Evolutionary conservation across 2,797 vertebrate genomes (phyloP), one percentile per base, ranked within the genome.

Genomic region (Acrossocheilus fasciatus): DNA sequence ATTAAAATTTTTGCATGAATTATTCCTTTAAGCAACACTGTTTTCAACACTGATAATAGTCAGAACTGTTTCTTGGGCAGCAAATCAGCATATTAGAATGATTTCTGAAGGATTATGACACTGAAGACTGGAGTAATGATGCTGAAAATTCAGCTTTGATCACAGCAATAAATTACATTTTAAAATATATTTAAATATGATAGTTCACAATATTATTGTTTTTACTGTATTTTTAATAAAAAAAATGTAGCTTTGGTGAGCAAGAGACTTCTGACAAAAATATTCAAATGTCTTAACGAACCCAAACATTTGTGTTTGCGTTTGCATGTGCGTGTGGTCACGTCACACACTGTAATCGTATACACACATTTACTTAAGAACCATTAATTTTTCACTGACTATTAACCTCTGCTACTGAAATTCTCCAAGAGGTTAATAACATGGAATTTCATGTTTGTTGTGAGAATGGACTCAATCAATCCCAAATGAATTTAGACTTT

Each of bases 381-480:
- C 57, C 77, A 47, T 76, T 62, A 20, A 30, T 45, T 23, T 83
- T 69, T 76, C 45, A 85, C 85, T 45, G 74, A 52, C 30, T 36
- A 72, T 73, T 45, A 73, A 83, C 82, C n/a, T 82, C 30, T 17
- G 77, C 74, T 43, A 68, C 43, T 81, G 82, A 85, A 85, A 64
- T 83, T 54, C 72, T 72, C 47, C 39, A 54, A 78, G 87, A 79
- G 72, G 12, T 77, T 72, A 77, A 54, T 89, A 82, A 70, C 12
- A 36, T 87, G 26, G 34, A 45, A 30, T 79, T 4, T 78, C 54
- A 1, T 82, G 59, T 89, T 89, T 90, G 45, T 85, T 86, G 73
- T 80, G 68, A 89, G 62, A 90, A 76, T 68, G 82, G 66, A 81
- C 79, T 79, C 64, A 87, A 90, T 89, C 70, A 84, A 11, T 90